Evolutionary conservation across 2,113 vertebrate genomes (phyloP), one percentile per base, ranked within the genome.

Genomic region (Jacana jacana): DNA sequence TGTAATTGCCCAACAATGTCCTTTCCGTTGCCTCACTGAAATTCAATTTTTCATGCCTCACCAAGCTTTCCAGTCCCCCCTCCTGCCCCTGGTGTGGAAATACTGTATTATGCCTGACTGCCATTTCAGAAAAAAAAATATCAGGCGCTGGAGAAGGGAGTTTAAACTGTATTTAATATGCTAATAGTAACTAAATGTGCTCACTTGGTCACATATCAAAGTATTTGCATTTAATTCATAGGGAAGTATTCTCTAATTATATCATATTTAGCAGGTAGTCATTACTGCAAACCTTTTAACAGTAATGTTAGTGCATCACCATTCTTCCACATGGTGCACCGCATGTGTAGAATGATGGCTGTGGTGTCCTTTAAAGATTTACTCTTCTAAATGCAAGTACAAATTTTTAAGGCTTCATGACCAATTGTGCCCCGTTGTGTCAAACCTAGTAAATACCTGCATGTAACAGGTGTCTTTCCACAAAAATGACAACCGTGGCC

Each of bases 1-100:
- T 84, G 48, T 93, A 94, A 97, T 96, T 96, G 91, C 91, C 91
- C 81, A 60, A 78, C 88, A 92, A 81, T 60, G 60, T 92, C 94
- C 87, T 85, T 95, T 90, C 86, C 66, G 2, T 86, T 95, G 91
- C 95, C 84, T 76, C 4, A 9, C 87, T 84, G 79, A 94, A 97
- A 91, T 93, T 73, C 75, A 68, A 65, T 94, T 91, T 91, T 91
- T 93, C 91, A 86, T 86, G 95, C 92, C 68, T 92, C 86, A 3
- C 90, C 64, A 61, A 84, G 68, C 52, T 96, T 91, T 76, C 55
- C 60, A 37, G 78, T 70, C 30, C 68, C 10, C 7, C 63, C 14
- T 93, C 28, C 68, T 66, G 31, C 55, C 82, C 86, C 80, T 69
- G 39, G 44, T 66, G 52, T 75, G 77, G 92, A 91, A 88, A 71